phyloP scores from a whole-genome alignment of 53 echinoderm and acorn worm genomes.

The Echinometra lucunter region DNA sequence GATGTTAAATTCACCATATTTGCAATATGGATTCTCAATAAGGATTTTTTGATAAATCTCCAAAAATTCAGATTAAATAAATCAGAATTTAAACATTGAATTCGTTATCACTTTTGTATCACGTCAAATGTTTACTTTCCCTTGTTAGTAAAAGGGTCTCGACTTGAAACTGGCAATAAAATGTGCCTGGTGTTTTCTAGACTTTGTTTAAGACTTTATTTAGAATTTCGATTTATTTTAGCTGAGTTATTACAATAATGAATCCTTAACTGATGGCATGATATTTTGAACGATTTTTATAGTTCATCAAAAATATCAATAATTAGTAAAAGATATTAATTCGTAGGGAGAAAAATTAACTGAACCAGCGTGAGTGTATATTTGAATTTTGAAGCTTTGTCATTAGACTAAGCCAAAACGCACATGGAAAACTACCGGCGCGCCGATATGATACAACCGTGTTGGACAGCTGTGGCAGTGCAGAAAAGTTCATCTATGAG shows the following conservation, averaged over 20 bases:
- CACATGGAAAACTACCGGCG: conserved; percentile 54
- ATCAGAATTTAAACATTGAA: too few species aligned
- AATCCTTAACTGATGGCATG: too few species aligned
- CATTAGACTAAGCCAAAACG: background rate
- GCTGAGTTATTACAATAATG: too few species aligned
- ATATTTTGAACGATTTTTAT: background rate
- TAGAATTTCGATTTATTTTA: background rate
- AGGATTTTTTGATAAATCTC: too few species aligned
- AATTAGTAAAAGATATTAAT: background rate
- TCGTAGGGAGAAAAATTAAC: background rate
- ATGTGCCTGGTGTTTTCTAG: background rate
- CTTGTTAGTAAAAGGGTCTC: background rate
- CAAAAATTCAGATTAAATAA: too few species aligned
- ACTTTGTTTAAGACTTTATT: background rate
- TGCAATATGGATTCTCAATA: background rate
- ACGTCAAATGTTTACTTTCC: background rate
- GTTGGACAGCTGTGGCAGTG: background rate
- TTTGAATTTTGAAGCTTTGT: background rate
- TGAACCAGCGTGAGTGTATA: background rate
- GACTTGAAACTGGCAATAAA: background rate
- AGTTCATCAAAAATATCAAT: background rate
- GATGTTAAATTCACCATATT: background rate
- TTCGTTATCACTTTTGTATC: too few species aligned
- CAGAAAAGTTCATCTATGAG: background rate
- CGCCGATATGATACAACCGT: background rate